Conservation (phyloP, 2,888 invertebrate genomes). For the Drosophila gaucha region DNA sequence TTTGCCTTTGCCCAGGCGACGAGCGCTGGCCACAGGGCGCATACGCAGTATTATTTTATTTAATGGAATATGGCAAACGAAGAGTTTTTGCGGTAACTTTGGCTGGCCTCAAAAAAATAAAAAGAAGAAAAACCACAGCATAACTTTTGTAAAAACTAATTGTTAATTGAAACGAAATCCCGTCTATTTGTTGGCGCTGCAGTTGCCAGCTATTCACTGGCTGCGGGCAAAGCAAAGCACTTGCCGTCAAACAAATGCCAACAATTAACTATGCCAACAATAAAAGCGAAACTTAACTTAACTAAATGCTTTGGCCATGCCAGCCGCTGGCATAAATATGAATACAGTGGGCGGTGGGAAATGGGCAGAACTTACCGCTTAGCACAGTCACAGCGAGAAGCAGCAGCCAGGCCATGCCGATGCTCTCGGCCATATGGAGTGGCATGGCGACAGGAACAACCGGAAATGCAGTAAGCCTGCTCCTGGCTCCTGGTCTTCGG, state of each 20-base stretch:
- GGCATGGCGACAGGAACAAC: slow-evolving; percentile 67
- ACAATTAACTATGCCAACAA: slow-evolving; percentile 75
- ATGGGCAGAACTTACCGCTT: slow-evolving; percentile 75
- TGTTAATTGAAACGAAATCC: slow-evolving; percentile 75
- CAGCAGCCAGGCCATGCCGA: slow-evolving; percentile 72
- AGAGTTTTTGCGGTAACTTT: slow-evolving; percentile 50
- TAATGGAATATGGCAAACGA: slow-evolving; percentile 50
- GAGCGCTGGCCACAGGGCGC: slow-evolving; percentile 24
- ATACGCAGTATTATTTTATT: slow-evolving; percentile 58
- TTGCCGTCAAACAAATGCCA: slow-evolving; percentile 70
- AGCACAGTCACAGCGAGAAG: slow-evolving; percentile 73
- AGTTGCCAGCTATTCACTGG: slow-evolving; percentile 7
- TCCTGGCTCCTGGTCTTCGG: slow-evolving; percentile 7
- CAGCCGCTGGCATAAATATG: slow-evolving; percentile 43
- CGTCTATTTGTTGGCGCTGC: slow-evolving; percentile 17
- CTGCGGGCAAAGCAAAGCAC: slow-evolving; percentile 27
- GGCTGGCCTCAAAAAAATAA: background rate
- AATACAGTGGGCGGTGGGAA: slow-evolving; percentile 1
- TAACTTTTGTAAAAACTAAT: slow-evolving; percentile 63
- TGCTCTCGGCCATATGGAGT: slow-evolving; percentile 61
- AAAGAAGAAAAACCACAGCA: slow-evolving; percentile 13
- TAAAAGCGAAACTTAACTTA: slow-evolving; percentile 56
- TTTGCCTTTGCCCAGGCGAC: background rate
- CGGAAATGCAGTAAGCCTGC: slow-evolving; percentile 73
- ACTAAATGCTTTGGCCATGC: slow-evolving; percentile 34